A percentile compares a stretch with the other conserved stretches of the same genome.
Conservation (phyloP, 2,888 invertebrate species). For the Smittia aterrima region DNA sequence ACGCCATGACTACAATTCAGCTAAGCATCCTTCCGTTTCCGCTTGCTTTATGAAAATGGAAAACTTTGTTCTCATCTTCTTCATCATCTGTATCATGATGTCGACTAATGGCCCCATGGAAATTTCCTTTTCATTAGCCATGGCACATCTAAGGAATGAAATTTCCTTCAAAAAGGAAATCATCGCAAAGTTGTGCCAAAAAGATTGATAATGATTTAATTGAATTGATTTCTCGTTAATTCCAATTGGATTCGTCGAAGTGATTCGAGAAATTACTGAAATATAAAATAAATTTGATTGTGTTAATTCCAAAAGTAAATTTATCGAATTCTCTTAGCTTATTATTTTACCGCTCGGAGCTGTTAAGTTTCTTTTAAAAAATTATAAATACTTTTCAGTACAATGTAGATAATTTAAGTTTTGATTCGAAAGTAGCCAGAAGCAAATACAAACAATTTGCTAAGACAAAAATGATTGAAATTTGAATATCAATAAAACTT, state of each 20-base stretch:
- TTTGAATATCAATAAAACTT: too few relatives aligned
- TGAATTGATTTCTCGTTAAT: conserved; percentile 12
- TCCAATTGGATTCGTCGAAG: background rate
- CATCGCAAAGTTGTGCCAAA: background rate
- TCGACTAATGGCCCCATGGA: background rate
- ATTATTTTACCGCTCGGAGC: too few relatives aligned
- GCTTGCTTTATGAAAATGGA: background rate
- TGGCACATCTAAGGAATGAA: too few relatives aligned
- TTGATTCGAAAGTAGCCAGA: too few relatives aligned
- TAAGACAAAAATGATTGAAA: too few relatives aligned
- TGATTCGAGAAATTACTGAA: background rate
- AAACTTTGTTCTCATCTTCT: background rate
- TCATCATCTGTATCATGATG: background rate
- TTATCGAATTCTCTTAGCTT: too few relatives aligned
- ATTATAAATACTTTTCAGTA: too few relatives aligned
- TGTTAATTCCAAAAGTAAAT: too few relatives aligned
- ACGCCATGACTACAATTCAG: background rate
- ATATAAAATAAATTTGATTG: too few relatives aligned
- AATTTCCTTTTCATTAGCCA: conserved; percentile 1
- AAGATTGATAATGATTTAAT: conserved; percentile 6
- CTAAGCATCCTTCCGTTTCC: background rate
- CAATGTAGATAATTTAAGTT: too few relatives aligned
- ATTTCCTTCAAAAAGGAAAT: background rate
- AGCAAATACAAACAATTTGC: too few relatives aligned
- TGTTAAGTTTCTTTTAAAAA: too few relatives aligned